Evolutionary conservation across 2,888 invertebrate genomes (phyloP).

Genomic region (Melinopterus prodromus): DNA sequence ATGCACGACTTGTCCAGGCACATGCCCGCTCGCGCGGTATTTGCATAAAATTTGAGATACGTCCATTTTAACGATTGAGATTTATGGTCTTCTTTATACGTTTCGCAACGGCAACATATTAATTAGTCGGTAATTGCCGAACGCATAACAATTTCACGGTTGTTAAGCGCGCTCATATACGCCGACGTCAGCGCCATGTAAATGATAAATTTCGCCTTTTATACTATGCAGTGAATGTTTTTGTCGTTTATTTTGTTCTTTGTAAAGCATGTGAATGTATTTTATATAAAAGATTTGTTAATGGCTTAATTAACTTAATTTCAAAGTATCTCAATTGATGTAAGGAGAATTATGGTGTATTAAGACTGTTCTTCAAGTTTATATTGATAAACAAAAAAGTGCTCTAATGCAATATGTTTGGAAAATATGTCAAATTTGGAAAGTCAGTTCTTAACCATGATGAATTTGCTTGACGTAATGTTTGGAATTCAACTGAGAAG

Average conservation of each 20-base stretch:
- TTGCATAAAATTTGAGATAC: conserved; percentile 23
- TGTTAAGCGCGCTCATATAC: conserved; percentile 8
- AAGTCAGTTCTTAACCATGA: no score
- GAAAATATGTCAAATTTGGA: no score
- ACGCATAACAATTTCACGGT: conserved; percentile 19
- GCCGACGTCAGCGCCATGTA: not conserved
- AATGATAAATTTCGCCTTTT: not conserved
- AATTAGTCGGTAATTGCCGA: conserved; percentile 22
- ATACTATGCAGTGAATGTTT: not conserved
- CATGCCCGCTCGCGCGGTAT: not conserved
- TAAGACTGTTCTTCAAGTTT: no score
- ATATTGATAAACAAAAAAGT: no score
- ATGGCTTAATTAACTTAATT: no score
- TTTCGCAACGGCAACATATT: conserved; percentile 23
- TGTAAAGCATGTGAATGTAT: not conserved
- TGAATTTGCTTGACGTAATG: no score
- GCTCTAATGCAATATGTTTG: no score
- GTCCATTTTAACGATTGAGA: conserved; percentile 24
- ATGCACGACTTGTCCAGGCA: conserved; percentile 11
- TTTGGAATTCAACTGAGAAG: no score
- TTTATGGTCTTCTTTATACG: conserved; percentile 21
- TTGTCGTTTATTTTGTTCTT: not conserved
- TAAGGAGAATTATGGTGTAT: no score
- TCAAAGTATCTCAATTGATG: no score
- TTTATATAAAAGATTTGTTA: no score